A percentile compares a stretch with the other conserved stretches of the same genome.
Conservation (phyloP, 2,113 vertebrate genomes). For the Pedionomus torquatus region DNA sequence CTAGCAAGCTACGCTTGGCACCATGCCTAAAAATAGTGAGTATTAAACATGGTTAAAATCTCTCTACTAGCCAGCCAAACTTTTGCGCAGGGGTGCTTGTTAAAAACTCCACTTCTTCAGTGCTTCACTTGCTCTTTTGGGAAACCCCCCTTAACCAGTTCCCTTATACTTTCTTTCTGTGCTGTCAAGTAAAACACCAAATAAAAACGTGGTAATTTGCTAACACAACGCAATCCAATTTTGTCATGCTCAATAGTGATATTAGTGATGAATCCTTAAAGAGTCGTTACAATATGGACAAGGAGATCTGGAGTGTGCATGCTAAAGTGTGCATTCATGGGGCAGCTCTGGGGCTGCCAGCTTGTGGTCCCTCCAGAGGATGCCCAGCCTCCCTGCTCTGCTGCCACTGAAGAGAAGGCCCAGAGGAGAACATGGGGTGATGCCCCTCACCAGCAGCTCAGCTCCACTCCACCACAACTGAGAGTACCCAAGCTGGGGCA, state of each 20-base stretch:
- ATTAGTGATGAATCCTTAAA: background rate
- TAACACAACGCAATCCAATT: background rate
- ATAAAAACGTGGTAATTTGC: background rate
- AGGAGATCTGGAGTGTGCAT: background rate
- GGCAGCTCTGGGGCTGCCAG: background rate
- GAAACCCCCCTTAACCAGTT: background rate
- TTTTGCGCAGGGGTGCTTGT: background rate
- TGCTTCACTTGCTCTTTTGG: background rate
- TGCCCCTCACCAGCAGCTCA: background rate
- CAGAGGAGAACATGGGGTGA: background rate
- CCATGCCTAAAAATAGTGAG: accelerated
- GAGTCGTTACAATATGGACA: background rate
- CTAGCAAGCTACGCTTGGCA: background rate
- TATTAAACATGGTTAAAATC: accelerated
- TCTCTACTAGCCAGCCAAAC: accelerated
- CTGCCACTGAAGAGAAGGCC: background rate
- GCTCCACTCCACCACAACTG: accelerated
- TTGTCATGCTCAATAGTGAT: background rate
- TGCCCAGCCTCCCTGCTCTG: background rate
- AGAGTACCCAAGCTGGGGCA: background rate
- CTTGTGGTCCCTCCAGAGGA: background rate
- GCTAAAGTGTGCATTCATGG: accelerated
- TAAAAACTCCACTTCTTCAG: background rate
- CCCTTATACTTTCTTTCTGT: background rate
- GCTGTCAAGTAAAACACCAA: background rate